Evolutionary conservation across 2,113 vertebrate species (phyloP), one percentile per base, ranked within the genome.

Genomic region (Hymenochirus boettgeri): DNA sequence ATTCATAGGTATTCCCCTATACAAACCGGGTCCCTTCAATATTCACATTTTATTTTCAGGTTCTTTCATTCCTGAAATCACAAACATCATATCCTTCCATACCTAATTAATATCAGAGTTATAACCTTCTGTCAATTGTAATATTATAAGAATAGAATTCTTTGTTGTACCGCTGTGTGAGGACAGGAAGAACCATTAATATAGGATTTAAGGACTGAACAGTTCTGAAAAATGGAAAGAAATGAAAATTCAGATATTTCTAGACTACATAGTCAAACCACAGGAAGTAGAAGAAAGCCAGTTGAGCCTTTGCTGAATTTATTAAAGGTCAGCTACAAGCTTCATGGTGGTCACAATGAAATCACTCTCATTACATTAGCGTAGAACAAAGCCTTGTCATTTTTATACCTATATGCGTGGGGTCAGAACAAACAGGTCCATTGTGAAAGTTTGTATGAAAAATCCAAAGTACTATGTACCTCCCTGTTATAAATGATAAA

Each of bases 161-260:
- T 45, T 46, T 35, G 66, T 58, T 76, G 47, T 15, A 73, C n/a
- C 33, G 56, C 56, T 73, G 13, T 31, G 33, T 57, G 24, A 65
- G 56, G 77, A 15, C 69, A 37, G 29, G 22, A 48, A 48, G 65
- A 63, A 39, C 7, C 15, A 62, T 63, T 42, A 47, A 45, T 31
- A 11, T 25, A 19, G 22, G 46, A 31, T 61, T 19, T 42, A 60
- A 31, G 74, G 42, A 8, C n/a, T 5, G 71, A 71, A 24, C 57
- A 69, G 47, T 50, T 39, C 25, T 74, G 48, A 74, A 71, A 75
- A 75, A 57, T 67, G 79, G 72, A 71, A 42, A 27, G 15, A 51
- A 62, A 29, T 0, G 48, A 42, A 15, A 7, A 25, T 58, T 23
- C 23, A 17, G 29, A 37, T 24, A 8, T 42, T 58, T 58, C 4